These are phyloP conservation scores for Acrobasis consociella DNA, from an alignment of 2,888 invertebrate genomes.

Conservation along the genomic window DNA sequence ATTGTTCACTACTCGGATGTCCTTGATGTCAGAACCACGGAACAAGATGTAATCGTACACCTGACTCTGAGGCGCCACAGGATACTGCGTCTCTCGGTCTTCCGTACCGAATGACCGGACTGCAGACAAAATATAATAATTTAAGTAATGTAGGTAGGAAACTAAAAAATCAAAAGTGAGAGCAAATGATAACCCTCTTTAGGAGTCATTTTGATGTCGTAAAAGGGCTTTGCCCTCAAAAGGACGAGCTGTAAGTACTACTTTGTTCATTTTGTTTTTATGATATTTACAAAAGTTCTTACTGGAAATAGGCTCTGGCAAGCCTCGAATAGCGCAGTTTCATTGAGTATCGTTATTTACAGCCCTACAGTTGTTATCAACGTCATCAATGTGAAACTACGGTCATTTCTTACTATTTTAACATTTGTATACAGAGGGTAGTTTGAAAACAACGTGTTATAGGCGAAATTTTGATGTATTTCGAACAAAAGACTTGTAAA, in stretches of 20 bases:
- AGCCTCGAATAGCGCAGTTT: neutral
- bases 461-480: constrained; percentile 26
- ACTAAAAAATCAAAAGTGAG: neutral
- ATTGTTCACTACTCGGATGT: constrained; percentile 97
- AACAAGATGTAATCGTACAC: constrained; percentile 99
- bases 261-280: neutral
- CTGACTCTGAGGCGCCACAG: constrained; percentile 98
- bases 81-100: constrained; percentile 96
- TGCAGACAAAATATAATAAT: constrained; percentile 70
- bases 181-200: neutral
- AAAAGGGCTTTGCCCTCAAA: neutral
- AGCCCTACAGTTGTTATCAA: constrained; percentile 52
- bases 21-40: constrained; percentile 99
- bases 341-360: constrained; percentile 41
- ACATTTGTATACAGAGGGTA: constrained; percentile 61
- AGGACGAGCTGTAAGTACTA: neutral
- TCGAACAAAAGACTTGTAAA: constrained; percentile 31
- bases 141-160: constrained; percentile 15
- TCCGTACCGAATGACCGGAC: constrained; percentile 99
- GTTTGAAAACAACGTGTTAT: constrained; percentile 55
- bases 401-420: constrained; percentile 47
- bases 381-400: constrained; percentile 76
- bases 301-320: neutral
- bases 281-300: neutral
- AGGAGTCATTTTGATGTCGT: constrained; percentile 2